These are phyloP conservation scores for Numida meleagris DNA, from an alignment of 2,113 vertebrate species.

Conservation along the genomic window DNA sequence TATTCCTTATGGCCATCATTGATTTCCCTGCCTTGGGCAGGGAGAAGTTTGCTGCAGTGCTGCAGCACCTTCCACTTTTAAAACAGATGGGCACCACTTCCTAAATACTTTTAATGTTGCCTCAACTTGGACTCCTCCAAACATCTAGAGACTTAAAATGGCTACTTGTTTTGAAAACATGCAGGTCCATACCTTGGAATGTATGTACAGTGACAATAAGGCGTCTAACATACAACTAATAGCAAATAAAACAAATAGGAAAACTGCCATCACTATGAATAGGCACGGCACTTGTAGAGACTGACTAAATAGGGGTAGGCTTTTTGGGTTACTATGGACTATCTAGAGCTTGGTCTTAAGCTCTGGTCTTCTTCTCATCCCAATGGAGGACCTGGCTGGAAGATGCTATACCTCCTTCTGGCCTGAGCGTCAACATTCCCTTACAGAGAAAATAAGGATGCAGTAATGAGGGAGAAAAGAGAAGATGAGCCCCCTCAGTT, in stretches of 20 bases:
- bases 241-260: not conserved
- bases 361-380: not conserved
- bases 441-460: not conserved
- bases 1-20: not conserved
- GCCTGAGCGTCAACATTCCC: not conserved
- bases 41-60: not conserved
- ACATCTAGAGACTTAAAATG: not conserved
- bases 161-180: not conserved
- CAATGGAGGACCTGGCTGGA: not conserved
- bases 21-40: fast-evolving
- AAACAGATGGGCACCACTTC: not conserved
- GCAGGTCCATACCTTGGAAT: not conserved
- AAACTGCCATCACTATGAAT: not conserved
- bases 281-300: not conserved
- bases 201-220: not conserved
- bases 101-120: not conserved
- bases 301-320: fast-evolving
- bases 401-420: not conserved
- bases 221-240: not conserved
- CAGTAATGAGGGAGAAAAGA: not conserved
- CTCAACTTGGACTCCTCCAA: not conserved
- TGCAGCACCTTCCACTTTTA: not conserved
- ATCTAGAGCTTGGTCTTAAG: not conserved
- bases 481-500: fast-evolving
- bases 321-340: not conserved